Evolutionary conservation across 2,113 vertebrate species (phyloP).

Genomic region (Rhizomys pruinosus): DNA sequence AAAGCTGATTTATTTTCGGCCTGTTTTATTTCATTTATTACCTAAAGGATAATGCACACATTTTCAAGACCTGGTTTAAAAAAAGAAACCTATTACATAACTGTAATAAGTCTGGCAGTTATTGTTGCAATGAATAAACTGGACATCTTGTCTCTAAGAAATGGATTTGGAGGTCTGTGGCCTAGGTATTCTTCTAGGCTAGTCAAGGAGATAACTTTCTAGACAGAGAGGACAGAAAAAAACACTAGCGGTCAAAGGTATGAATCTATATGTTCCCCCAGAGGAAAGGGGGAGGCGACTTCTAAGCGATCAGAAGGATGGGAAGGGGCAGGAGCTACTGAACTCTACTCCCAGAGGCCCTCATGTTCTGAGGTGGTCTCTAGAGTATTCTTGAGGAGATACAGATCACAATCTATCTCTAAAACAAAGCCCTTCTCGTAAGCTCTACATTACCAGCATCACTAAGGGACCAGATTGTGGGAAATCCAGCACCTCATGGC

Average conservation of each 20-base stretch:
- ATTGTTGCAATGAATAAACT: slow-evolving; percentile 54
- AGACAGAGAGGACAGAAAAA: neutral
- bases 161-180: neutral
- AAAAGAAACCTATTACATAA: slow-evolving; percentile 77
- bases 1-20: slow-evolving; percentile 72
- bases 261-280: neutral
- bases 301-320: neutral
- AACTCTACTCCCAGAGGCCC: neutral
- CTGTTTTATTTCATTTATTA: slow-evolving; percentile 72
- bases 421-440: neutral
- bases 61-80: slow-evolving; percentile 70
- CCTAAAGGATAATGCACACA: slow-evolving; percentile 77
- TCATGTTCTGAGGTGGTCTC: neutral
- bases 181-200: neutral
- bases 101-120: slow-evolving; percentile 61
- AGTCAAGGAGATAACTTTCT: neutral
- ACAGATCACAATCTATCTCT: neutral
- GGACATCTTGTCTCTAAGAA: slow-evolving; percentile 56
- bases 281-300: neutral
- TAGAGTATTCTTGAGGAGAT: neutral
- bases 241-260: neutral
- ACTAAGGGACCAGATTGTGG: too few species aligned
- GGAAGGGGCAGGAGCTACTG: neutral
- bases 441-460: neutral
- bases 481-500: too few species aligned